Evolutionary conservation across 2,888 invertebrate genomes (phyloP).

Genomic region (Theretra japonica): DNA sequence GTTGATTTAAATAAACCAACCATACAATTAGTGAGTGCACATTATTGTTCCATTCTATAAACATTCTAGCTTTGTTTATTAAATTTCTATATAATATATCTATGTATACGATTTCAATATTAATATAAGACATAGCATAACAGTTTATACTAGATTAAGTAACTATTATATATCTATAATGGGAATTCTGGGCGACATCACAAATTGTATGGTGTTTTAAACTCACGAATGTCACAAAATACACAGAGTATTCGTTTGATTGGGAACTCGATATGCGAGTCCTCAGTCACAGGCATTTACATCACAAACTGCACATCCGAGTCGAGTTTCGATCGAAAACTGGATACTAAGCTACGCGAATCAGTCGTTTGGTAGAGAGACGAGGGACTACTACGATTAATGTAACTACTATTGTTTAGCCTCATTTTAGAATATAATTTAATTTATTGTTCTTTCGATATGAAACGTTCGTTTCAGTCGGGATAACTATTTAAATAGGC

Average conservation of each 20-base stretch:
- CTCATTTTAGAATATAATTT: conserved; percentile 27
- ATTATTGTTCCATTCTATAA: background rate
- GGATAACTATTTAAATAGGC: background rate
- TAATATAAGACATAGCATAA: background rate
- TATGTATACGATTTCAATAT: background rate
- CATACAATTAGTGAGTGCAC: background rate
- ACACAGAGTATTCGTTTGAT: background rate
- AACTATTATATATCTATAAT: background rate
- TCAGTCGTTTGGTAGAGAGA: conserved; percentile 21
- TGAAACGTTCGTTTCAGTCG: background rate
- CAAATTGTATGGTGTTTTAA: background rate
- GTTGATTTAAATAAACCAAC: background rate
- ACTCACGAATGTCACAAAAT: background rate
- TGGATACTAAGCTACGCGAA: conserved; percentile 24
- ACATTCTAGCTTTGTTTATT: background rate
- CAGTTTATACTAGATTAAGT: background rate
- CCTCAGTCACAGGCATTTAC: conserved; percentile 34
- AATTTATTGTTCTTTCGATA: conserved; percentile 22
- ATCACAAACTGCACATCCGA: conserved; percentile 31
- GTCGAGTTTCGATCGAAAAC: conserved; percentile 37
- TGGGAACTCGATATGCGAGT: conserved; percentile 23
- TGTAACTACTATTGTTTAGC: conserved; percentile 18
- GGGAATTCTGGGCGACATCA: background rate
- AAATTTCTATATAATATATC: background rate
- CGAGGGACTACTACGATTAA: background rate